phyloP scores from a whole-genome alignment of 2,888 invertebrate species.

The Papilio protenor region DNA sequence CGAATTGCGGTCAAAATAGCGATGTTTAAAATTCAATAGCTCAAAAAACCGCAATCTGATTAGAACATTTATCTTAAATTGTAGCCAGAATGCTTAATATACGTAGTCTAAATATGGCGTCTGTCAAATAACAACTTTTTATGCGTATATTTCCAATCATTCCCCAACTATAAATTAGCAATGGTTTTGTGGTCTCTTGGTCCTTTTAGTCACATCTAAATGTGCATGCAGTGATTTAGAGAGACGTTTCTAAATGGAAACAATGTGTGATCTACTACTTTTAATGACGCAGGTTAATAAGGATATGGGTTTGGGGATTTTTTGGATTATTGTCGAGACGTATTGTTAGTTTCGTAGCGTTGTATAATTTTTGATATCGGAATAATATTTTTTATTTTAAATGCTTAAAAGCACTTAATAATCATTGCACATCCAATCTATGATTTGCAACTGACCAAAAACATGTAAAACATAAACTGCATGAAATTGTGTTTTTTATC shows the following conservation, averaged over 20 bases:
- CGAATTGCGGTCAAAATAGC: slow-evolving; percentile 12
- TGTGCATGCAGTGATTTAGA: not conserved
- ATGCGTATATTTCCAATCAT: not conserved
- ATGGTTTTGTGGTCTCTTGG: not conserved
- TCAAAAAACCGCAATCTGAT: not conserved
- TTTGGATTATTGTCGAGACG: not conserved
- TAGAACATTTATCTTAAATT: slow-evolving; percentile 1
- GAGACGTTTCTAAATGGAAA: not conserved
- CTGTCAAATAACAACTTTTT: slow-evolving; percentile 19
- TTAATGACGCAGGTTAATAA: not conserved
- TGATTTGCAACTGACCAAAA: not conserved
- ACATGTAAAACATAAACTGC: not conserved
- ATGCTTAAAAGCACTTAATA: too few relatives aligned
- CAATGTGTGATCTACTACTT: not conserved
- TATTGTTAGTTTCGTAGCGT: too few relatives aligned
- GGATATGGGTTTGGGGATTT: not conserved
- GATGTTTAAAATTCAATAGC: slow-evolving; percentile 25
- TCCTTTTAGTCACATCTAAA: not conserved
- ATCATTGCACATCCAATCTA: not conserved
- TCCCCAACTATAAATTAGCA: not conserved
- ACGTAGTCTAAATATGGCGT: slow-evolving; percentile 4
- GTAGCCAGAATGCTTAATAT: not conserved
- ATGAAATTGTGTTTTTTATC: not conserved
- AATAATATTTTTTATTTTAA: too few relatives aligned
- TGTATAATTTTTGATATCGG: too few relatives aligned